Base-by-base conservation (phyloP, 2,113 vertebrate species). In the Bufo gargarizans region DNA sequence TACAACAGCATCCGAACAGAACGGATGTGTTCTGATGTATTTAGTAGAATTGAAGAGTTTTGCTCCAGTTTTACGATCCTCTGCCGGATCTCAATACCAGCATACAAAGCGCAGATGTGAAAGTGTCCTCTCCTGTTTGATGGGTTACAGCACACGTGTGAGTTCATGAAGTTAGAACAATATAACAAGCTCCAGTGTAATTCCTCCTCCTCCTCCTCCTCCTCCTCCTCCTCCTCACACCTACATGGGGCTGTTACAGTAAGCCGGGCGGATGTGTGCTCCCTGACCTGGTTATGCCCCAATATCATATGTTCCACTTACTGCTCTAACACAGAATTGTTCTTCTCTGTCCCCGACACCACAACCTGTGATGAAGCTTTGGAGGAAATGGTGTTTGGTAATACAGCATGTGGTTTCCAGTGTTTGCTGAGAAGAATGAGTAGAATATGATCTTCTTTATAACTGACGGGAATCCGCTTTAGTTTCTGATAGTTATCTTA, bases 301-400 rank as follows among this genome's bases (percentile, higher is more conserved):
- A 8, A 13, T 16, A 56, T 58, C n/a, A 80, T 13, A 58, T 14
- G 16, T 12, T 80, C n/a, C 11, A 3, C 50, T 56, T 55, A 3
- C 2, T n/a, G 67, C 22, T 2, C 16, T 67, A n/a, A 67, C 65
- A 69, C 22, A 69, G 67, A 69, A n/a, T 69, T 33, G 1, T 33
- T 33, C 9, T 22, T 4, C 33, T 69, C 22, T 69, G n/a, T 13
- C 1, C 12, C 13, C 3, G 47, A 59, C 16, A 20, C 19, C 17
- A 55, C 33, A 53, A 53, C 47, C 77, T 20, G 74, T 9, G 47
- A 78, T 50, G 55, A 80, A 58, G 53, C n/a, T 6, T 20, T 53
- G 53, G 77, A 80, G 77, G 77, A 80, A 56, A 58, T 80, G 53
- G 22, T 80, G 22, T 16, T 55, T 56, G n/a, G n/a, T 80, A 56